These are phyloP conservation scores for Tenebrio molitor DNA, from an alignment of 1,140 invertebrate species.

Conservation along the genomic window DNA sequence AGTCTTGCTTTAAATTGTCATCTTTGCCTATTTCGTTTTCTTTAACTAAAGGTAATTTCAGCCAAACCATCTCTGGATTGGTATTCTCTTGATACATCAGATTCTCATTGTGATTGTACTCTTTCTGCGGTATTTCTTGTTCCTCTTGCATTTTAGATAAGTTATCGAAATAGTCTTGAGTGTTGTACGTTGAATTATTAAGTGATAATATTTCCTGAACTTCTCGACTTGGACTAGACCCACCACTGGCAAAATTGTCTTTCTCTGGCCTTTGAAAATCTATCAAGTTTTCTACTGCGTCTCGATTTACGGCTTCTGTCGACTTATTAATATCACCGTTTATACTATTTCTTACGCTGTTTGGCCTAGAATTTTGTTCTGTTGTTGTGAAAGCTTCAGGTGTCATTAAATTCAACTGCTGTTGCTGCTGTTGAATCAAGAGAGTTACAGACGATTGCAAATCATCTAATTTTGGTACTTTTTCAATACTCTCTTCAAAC, in stretches of 20 bases:
- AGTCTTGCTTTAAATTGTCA: conserved; percentile 49
- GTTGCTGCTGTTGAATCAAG: conserved; percentile 60
- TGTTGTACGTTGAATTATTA: conserved; percentile 66
- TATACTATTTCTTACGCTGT: conserved; percentile 53
- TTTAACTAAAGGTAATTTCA: conserved; percentile 68
- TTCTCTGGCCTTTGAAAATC: conserved; percentile 62
- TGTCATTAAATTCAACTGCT: conserved; percentile 80
- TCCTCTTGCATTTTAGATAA: conserved; percentile 57
- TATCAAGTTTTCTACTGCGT: conserved; percentile 53
- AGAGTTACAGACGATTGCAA: conserved; percentile 63
- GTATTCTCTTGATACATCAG: conserved; percentile 39
- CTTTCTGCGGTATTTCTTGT: conserved; percentile 43
- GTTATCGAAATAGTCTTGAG: conserved; percentile 62
- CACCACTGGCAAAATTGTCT: conserved; percentile 74
- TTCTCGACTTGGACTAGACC: conserved; percentile 88
- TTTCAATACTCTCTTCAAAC: conserved; percentile 48
- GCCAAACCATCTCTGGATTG: conserved; percentile 60
- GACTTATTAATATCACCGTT: conserved; percentile 35
- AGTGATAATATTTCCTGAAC: conserved; percentile 83
- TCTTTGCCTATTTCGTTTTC: conserved; percentile 65
- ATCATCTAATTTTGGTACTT: conserved; percentile 62
- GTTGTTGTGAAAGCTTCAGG: conserved; percentile 89
- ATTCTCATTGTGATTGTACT: conserved; percentile 48
- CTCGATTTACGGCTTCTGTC: conserved; percentile 45
- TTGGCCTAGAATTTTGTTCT: conserved; percentile 66